Base-by-base conservation (phyloP, 2,113 vertebrate genomes). In the Mesoclemmys tuberculata region DNA sequence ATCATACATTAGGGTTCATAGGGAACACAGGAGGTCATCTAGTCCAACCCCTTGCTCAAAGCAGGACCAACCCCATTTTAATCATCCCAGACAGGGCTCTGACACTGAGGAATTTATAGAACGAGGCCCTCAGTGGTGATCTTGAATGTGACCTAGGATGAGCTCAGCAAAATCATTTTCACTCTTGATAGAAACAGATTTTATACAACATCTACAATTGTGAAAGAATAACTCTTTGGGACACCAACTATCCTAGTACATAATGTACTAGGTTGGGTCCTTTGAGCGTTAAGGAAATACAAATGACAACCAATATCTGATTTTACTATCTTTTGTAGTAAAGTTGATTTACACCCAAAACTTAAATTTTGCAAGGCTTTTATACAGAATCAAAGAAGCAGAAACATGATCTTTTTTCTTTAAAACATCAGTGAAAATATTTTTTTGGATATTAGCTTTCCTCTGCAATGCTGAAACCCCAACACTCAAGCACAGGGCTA, bases 251-350 rank as follows among this genome's bases (percentile, higher is more conserved):
- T 8, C 74, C 49, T 89, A 97, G 96, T 18, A 3, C 1, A 4
- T 2, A 3, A n/a, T 3, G 41, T 2, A 13, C 29, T 61, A 12
- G 58, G 80, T 86, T 80, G 56, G 93, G 61, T 56, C 48, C 88
- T 91, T 88, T 93, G 31, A 2, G 2, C 68, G 8, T 9, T 19
- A 82, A 71, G 26, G 44, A 52, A 56, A 54, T 85, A 87, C 80
- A 88, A 96, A 56, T 3, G 38, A 38, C 5, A 19, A 6, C 52
- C 80, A 94, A 92, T 92, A 3, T 31, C 13, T 88, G 44, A 77
- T 84, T 80, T 80, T 55, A 29, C 26, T 52, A 46, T 9, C 38
- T 64, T 91, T 31, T 9, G 29, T 35, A 52, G 13, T 27, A 29
- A 78, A 27, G 6, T 0, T 35, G 29, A 31, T 61, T 61, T 13